These are phyloP conservation scores for Terebella lapidaria DNA, from an alignment of 2,888 invertebrate species.

Conservation along the genomic window DNA sequence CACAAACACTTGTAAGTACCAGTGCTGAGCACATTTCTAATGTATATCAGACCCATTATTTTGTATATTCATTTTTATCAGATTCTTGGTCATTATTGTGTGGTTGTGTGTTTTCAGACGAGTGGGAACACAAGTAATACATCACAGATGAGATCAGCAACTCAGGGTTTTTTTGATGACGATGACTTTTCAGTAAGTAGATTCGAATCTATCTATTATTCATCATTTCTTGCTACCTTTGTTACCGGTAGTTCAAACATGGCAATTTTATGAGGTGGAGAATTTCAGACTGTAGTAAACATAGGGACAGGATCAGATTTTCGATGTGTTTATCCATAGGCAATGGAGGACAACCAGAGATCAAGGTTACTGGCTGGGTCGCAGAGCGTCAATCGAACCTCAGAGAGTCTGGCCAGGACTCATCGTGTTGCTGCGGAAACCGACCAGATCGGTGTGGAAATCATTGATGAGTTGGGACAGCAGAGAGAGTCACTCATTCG, in stretches of 20 bases:
- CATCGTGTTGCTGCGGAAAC: slow-evolving; percentile 74
- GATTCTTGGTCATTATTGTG: too few relatives aligned
- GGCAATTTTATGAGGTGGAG: not conserved
- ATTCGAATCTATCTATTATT: too few relatives aligned
- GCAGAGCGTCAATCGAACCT: slow-evolving; percentile 41
- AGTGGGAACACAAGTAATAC: too few relatives aligned
- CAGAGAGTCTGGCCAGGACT: slow-evolving; percentile 59
- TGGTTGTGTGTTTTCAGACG: too few relatives aligned
- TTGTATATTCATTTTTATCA: too few relatives aligned
- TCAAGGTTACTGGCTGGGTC: slow-evolving; percentile 45
- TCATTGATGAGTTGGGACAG: slow-evolving; percentile 69
- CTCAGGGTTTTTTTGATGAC: too few relatives aligned
- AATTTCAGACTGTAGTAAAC: not conserved
- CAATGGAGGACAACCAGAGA: slow-evolving; percentile 27
- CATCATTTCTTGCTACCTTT: too few relatives aligned
- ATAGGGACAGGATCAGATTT: too few relatives aligned
- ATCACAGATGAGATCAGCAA: too few relatives aligned
- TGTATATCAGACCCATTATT: not conserved
- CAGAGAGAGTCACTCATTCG: slow-evolving; percentile 72
- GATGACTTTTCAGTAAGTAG: too few relatives aligned
- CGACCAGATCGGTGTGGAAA: slow-evolving; percentile 72
- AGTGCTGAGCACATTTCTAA: not conserved
- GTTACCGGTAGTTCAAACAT: not conserved
- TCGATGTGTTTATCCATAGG: not conserved
- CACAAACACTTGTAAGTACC: not conserved